Evolutionary conservation across 2,888 invertebrate species (phyloP), one percentile per base, ranked within the genome.

Genomic region (Stegana nigrithorax): DNA sequence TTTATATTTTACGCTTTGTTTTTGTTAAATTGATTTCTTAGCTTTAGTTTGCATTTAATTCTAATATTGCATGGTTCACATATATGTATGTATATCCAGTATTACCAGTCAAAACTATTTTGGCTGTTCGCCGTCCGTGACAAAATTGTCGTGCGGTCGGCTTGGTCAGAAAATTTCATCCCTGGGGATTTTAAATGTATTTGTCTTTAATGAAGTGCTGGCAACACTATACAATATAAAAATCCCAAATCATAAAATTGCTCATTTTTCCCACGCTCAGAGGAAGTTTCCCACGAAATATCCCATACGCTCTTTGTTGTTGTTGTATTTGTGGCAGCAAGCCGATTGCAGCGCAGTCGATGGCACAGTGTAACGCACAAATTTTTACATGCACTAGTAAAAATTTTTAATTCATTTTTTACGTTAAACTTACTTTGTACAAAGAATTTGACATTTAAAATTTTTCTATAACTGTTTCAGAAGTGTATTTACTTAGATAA

Each of bases 211-310:
- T 10, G 19, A 32, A 12, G 32, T 19, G 29, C n/a, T 53, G 51
- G 29, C 53, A 32, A 53, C 53, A 32, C 53, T 53, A 19, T n/a
- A 17, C 6, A 32, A 17, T 19, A 19, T 53, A 17, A 36, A 55
- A 23, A 32, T 55, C 53, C 53, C 32, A 55, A 32, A 36, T 55
- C 53, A 55, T 55, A 73, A 71, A 72, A 78, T 71, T 55, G 27
- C 36, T 72, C 73, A 72, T 73, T 79, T 81, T 81, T 81, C 81
- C 80, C 81, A 81, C 81, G 81, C 77, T 79, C 68, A 67, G 64
- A 69, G 78, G 78, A 73, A 78, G 77, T 81, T 81, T 80, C 79
- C 80, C 80, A 81, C 79, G 74, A 63, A 63, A 63, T 63, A 59
- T 59, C 63, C 47, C 64, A 58, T 55, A 58, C 57, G 45, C 19